phyloP scores from a whole-genome alignment of 2,113 vertebrate genomes.

The Cololabis saira region DNA sequence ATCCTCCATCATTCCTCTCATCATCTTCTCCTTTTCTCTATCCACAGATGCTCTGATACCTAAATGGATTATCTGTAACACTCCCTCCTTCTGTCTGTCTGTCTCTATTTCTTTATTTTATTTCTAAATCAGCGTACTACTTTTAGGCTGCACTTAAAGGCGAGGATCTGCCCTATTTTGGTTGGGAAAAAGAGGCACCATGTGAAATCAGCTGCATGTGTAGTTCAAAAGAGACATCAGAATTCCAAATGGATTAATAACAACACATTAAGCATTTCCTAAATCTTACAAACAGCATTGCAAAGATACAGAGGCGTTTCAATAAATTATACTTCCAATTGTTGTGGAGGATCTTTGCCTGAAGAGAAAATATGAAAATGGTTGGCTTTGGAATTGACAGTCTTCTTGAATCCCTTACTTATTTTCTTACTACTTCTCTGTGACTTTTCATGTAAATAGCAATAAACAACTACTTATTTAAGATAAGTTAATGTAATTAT shows the following conservation, averaged over 20 bases:
- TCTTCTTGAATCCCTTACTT: no score
- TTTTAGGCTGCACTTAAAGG: conserved; percentile 48
- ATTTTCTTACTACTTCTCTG: no score
- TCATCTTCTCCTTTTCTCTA: conserved; percentile 42
- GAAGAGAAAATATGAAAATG: conserved; percentile 38
- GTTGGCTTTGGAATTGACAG: no score
- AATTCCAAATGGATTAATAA: conserved; percentile 65
- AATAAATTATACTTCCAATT: conserved; percentile 40
- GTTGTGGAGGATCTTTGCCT: conserved; percentile 54
- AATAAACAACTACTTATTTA: no score
- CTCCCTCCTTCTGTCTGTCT: conserved; percentile 48
- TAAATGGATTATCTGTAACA: conserved; percentile 69
- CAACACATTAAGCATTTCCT: conserved; percentile 56
- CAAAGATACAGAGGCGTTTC: conserved; percentile 31
- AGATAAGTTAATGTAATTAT: no score
- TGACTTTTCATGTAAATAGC: no score
- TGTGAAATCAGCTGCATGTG: conserved; percentile 34
- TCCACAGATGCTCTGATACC: conserved; percentile 56
- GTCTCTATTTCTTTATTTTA: conserved; percentile 30
- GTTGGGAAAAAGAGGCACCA: conserved; percentile 10
- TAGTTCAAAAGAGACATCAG: conserved; percentile 61
- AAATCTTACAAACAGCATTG: conserved; percentile 21
- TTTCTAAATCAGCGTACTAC: conserved; percentile 56
- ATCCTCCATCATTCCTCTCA: conserved; percentile 45
- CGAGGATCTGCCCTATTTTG: conserved; percentile 55